Evolutionary conservation across 2,888 invertebrate species (phyloP).

Genomic region (Eretmocerus hayati): DNA sequence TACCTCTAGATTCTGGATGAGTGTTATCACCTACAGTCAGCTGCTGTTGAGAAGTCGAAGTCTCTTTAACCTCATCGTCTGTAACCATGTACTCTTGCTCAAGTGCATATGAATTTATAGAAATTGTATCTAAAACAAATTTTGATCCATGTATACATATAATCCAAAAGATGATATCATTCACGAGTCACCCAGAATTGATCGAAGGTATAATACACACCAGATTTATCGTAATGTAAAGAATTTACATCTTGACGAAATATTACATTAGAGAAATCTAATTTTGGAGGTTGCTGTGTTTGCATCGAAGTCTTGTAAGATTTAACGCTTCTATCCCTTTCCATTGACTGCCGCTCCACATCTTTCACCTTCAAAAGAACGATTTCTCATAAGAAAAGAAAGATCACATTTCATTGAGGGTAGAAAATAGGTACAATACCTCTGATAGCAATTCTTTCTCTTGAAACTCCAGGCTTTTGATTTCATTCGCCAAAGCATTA

Average conservation of each 20-base stretch:
- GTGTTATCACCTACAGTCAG: too few species aligned
- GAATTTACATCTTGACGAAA: conserved; percentile 3
- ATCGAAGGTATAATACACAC: conserved; percentile 9
- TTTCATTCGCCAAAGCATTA: neutral
- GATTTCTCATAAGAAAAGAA: conserved; percentile 3
- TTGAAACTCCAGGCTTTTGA: conserved; percentile 5
- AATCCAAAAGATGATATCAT: conserved; percentile 6
- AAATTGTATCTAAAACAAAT: conserved; percentile 11
- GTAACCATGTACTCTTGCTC: conserved; percentile 20
- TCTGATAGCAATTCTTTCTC: conserved; percentile 5
- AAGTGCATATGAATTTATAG: conserved; percentile 15
- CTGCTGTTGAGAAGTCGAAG: too few species aligned
- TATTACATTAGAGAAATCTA: conserved; percentile 15
- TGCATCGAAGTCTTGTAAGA: conserved; percentile 2
- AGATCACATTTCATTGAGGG: neutral
- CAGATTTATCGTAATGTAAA: too few species aligned
- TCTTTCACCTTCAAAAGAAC: conserved; percentile 4
- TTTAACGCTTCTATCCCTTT: too few species aligned
- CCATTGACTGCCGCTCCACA: neutral
- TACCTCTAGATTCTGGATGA: too few species aligned
- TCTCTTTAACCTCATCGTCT: conserved; percentile 3
- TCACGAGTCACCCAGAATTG: too few species aligned
- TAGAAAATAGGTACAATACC: too few species aligned
- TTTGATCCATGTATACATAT: neutral
- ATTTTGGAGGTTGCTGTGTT: conserved; percentile 8